Evolutionary conservation across 30 jellyfish, hydroid and myxozoan genomes (phyloP), one percentile per base, ranked within the genome.

Genomic region (Turritopsis dohrnii): DNA sequence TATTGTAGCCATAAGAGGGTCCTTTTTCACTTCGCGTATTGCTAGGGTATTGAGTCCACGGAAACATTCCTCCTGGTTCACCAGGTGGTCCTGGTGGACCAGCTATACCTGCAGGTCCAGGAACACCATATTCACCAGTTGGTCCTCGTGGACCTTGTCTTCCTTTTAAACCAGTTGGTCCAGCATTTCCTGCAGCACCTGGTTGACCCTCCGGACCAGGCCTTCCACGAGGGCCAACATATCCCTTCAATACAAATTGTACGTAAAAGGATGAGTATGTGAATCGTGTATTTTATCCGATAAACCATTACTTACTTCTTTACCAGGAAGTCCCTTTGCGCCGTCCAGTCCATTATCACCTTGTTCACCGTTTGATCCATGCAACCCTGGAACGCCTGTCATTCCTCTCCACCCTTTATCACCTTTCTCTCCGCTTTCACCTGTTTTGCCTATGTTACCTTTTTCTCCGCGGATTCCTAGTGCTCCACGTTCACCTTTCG

Each of bases 41-140:
- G 16, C 8, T 1, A 3, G 30, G 76, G 17, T 21, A 66, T 1
- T 13, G 60, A 5, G 60, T 41, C 60, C 60, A 41, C 13, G 60
- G 60, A 41, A 41, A 41, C 24, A 76, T 28, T 8, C 20, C 75
- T 28, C 96, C 96, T 71, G 84, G 74, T 21, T 90, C 77, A 25
- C 97, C 99, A 71, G 96, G 96, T 52, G 92, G 82, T 53, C 98
- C 99, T 53, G 96, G 95, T 18, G 80, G 94, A 21, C 99, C 99
- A 4, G 96, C 90, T 19, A 80, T 53, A 28, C 99, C 99, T 13
- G 93, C 92, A 18, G 95, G 84, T 74, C 99, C 99, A 66, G 90
- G 88, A 26, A 82, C 83, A 84, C 96, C 98, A 65, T 29, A 66
- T 72, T 87, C 72, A 13, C 96, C 96, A 8, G 89, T 95, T 21